Conservation (phyloP, 2,888 invertebrate species). For the Stenotaenia linearis region DNA sequence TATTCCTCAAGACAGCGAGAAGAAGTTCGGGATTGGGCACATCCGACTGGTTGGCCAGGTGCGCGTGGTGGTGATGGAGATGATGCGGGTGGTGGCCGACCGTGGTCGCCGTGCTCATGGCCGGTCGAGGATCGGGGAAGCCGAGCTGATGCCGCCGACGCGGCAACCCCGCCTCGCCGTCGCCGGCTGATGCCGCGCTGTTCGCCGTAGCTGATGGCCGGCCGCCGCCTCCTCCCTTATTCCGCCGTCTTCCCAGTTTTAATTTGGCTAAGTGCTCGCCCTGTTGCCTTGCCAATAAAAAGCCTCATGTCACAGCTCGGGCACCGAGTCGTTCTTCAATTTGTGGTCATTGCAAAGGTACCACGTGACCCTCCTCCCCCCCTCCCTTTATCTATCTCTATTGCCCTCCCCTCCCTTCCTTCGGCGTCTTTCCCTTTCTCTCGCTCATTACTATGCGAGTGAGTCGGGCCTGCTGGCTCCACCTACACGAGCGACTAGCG, state of each 20-base stretch:
- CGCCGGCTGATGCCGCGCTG: slow-evolving; percentile 41
- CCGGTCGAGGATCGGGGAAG: slow-evolving; percentile 48
- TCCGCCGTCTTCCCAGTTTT: slow-evolving; percentile 28
- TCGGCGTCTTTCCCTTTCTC: neutral
- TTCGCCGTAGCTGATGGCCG: slow-evolving; percentile 46
- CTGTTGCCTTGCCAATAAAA: slow-evolving; percentile 33
- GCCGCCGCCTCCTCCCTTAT: slow-evolving; percentile 36
- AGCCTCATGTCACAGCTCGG: slow-evolving; percentile 33
- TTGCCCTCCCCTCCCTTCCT: neutral
- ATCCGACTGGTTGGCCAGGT: slow-evolving; percentile 20
- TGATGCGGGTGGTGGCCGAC: slow-evolving; percentile 40
- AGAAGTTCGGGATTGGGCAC: slow-evolving; percentile 65
- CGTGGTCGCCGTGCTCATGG: slow-evolving; percentile 47
- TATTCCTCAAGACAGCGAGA: slow-evolving; percentile 75
- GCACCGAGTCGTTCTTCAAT: slow-evolving; percentile 33
- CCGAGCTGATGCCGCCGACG: slow-evolving; percentile 46
- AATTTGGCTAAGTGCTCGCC: slow-evolving; percentile 33
- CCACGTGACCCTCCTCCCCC: slow-evolving; percentile 31
- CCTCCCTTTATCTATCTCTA: neutral
- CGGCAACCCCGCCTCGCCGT: slow-evolving; percentile 42
- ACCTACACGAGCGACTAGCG: neutral
- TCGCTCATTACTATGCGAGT: slow-evolving; percentile 27
- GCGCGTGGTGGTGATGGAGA: slow-evolving; percentile 12
- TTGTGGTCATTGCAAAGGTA: slow-evolving; percentile 27
- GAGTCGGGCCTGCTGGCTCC: neutral